Evolutionary conservation across 1,140 invertebrate species (phyloP).

Genomic region (Homalodisca vitripennis): DNA sequence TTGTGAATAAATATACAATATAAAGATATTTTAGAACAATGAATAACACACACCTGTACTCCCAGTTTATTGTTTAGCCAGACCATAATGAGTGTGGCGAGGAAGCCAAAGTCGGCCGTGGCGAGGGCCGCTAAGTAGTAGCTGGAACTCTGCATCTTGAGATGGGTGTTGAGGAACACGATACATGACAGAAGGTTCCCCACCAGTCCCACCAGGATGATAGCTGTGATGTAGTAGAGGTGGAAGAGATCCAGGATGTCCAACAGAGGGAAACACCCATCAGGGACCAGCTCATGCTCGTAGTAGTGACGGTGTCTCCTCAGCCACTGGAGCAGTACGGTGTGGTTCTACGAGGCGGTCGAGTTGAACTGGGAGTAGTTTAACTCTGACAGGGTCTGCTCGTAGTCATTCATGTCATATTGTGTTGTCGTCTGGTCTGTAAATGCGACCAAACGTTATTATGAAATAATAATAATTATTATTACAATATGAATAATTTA

Average conservation of each 20-base stretch:
- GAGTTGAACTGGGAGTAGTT: not conserved
- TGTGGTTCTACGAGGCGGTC: not conserved
- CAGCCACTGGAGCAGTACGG: not conserved
- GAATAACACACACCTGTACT: too few relatives aligned
- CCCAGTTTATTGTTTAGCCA: slow-evolving; percentile 55
- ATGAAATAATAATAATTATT: too few relatives aligned
- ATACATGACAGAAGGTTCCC: slow-evolving; percentile 58
- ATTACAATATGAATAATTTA: too few relatives aligned
- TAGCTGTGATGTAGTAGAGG: slow-evolving; percentile 54
- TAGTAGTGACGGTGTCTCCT: not conserved
- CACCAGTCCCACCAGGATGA: slow-evolving; percentile 55
- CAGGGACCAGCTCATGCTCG: slow-evolving; percentile 21
- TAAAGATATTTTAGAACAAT: too few relatives aligned
- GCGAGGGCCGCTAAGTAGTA: slow-evolving; percentile 60
- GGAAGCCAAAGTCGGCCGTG: slow-evolving; percentile 55
- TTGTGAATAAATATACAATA: too few relatives aligned
- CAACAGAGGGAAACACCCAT: slow-evolving; percentile 39
- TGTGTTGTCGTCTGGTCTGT: too few relatives aligned
- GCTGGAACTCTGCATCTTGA: slow-evolving; percentile 57
- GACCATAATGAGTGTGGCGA: slow-evolving; percentile 53
- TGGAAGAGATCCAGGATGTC: slow-evolving; percentile 53
- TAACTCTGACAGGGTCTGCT: too few relatives aligned
- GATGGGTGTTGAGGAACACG: slow-evolving; percentile 57
- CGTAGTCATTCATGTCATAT: too few relatives aligned
- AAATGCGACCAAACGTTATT: too few relatives aligned